Conservation (phyloP, 37 sponge, comb jelly and placozoan genomes). For the Beroe ovata region DNA sequence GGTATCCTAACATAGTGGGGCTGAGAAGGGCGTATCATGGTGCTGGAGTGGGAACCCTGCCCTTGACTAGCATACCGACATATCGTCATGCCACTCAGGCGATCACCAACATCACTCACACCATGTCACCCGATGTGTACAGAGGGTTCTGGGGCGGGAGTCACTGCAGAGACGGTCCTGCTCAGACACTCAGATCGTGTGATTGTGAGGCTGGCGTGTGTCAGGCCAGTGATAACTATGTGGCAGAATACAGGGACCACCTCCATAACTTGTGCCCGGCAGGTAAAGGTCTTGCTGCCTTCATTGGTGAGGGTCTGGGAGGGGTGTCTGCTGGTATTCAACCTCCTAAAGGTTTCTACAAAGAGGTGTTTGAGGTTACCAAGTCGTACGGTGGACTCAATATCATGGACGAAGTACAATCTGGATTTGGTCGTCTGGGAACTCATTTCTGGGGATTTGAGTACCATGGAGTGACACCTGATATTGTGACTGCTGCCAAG, state of each 20-base stretch:
- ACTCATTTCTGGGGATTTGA: constrained; percentile 94
- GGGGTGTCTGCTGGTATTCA: constrained; percentile 88
- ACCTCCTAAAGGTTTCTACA: constrained; percentile 69
- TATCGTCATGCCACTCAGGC: constrained; percentile 75
- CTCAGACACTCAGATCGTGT: constrained; percentile 69
- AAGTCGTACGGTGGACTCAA: constrained; percentile 15
- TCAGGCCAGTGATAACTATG: constrained; percentile 77
- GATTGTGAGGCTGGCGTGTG: constrained; percentile 73
- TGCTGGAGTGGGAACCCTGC: constrained; percentile 72
- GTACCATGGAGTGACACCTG: constrained; percentile 78
- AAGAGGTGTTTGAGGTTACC: constrained; percentile 11
- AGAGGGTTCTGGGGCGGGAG: constrained; percentile 93
- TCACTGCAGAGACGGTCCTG: constrained; percentile 79
- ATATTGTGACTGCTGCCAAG: constrained; percentile 71
- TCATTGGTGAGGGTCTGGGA: constrained; percentile 90
- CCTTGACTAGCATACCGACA: constrained; percentile 73
- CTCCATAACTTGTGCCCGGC: constrained; percentile 76
- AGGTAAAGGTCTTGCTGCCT: constrained; percentile 79
- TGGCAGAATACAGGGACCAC: constrained; percentile 78
- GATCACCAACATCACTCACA: constrained; percentile 64
- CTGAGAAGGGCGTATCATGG: constrained; percentile 91
- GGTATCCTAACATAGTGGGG: constrained; percentile 78
- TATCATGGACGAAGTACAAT: constrained; percentile 77
- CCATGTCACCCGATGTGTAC: constrained; percentile 89
- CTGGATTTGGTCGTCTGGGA: constrained; percentile 92